phyloP scores from a whole-genome alignment of 2,797 vertebrate species.

The Malurus splendens region DNA sequence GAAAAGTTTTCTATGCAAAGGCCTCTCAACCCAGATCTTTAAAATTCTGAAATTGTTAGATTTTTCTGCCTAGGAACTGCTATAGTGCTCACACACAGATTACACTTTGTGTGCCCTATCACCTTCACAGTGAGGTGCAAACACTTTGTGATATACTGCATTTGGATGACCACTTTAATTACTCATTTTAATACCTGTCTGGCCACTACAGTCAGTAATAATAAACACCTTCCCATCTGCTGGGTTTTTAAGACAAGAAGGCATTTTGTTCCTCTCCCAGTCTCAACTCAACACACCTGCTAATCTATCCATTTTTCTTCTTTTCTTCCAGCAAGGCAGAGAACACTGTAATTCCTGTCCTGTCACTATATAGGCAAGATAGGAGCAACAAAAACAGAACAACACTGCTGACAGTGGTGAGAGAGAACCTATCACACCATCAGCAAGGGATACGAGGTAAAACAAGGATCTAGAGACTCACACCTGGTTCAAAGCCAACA shows the following conservation, averaged over 20 bases:
- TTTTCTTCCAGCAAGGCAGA: not conserved
- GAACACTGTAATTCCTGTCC: not conserved
- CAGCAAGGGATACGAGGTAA: not conserved
- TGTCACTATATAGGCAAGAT: not conserved
- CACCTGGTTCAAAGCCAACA: not conserved
- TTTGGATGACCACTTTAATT: slow-evolving; percentile 6
- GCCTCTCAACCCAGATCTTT: not conserved
- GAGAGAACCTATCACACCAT: not conserved
- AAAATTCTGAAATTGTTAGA: not conserved
- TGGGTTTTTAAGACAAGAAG: not conserved
- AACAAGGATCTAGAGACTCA: not conserved
- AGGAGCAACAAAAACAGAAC: not conserved
- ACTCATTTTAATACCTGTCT: not conserved
- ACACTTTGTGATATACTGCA: not conserved
- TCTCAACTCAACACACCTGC: not conserved
- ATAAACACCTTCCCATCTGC: slow-evolving; percentile 44
- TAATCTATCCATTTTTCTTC: not conserved
- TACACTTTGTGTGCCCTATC: not conserved
- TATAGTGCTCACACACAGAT: not conserved
- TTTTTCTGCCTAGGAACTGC: not conserved
- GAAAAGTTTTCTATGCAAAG: not conserved
- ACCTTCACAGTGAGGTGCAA: not conserved
- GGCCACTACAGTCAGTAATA: not conserved
- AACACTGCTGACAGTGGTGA: not conserved
- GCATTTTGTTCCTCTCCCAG: not conserved